Evolutionary conservation across 2,113 vertebrate species (phyloP), one percentile per base, ranked within the genome.

Genomic region (Stegostoma tigrinum): DNA sequence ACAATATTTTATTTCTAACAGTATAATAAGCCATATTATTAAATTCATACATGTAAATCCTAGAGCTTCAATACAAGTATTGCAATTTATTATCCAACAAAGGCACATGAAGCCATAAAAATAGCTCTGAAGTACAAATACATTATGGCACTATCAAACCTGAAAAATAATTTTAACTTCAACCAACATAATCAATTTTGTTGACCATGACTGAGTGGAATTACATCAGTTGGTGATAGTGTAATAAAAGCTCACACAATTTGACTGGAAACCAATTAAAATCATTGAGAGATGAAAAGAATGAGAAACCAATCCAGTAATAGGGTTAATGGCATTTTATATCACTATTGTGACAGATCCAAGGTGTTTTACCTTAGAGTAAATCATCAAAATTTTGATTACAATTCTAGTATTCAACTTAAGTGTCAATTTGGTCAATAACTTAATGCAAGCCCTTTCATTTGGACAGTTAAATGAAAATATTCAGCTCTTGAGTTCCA

Each of bases 101-200:
- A 95, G 93, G 93, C 66, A 95, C 93, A 38, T 89, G 64, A 24
- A 94, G 61, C 91, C 91, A 68, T 45, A 72, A 95, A 72, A 72
- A 95, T 95, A 95, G 94, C 94, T 95, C 30, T 95, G 68, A 95
- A 72, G 24, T 95, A 95, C 68, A 70, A 45, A 72, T 95, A 66
- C 34, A 83, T 83, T 45, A 61, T 30, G 52, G 55, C 87, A 72
- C 68, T 70, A 67, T n/a, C 24, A 95, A 42, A 94, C 67, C 66
- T 72, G 24, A 45, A 94, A 95, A 72, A 70, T 23, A 24, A 34
- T 72, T 90, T 34, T 14, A 61, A 34, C 48, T 61, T 61, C 48
- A 15, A 52, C 55, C 87, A 61, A 30, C 52, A 64, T n/a, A 61
- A 55, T 83, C n/a, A 83, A 42, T 45, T 38, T 5, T 83, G 61